A percentile compares a stretch with the other conserved stretches of the same genome.
These are phyloP conservation scores for Cynodonichthys magdalenae DNA, from an alignment of 2,797 vertebrate genomes.

Conservation along the genomic window DNA sequence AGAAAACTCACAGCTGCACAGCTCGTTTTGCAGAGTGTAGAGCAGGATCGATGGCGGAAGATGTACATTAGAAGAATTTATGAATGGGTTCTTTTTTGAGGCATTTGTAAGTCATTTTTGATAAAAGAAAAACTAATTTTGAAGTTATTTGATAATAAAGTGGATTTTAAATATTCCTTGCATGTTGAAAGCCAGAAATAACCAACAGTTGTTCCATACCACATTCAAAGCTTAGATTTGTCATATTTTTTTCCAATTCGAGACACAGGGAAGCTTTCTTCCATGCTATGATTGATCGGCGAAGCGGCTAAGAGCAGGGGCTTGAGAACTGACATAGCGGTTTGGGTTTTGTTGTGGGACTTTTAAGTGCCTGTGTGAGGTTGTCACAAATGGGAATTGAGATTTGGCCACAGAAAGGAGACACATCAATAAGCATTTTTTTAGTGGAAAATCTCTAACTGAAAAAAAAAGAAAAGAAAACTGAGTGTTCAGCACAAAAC, in stretches of 20 bases:
- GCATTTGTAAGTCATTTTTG: conserved; percentile 24
- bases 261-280: background rate
- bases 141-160: background rate
- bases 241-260: conserved; percentile 3
- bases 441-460: conserved; percentile 5
- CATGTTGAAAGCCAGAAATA: conserved; percentile 2
- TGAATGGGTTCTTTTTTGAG: background rate
- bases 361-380: conserved; percentile 22
- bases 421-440: background rate
- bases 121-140: background rate
- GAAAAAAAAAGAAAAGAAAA: background rate
- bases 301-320: background rate
- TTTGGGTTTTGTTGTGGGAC: conserved; percentile 35
- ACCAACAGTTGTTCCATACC: background rate
- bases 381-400: conserved; percentile 28
- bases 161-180: background rate
- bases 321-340: conserved; percentile 23
- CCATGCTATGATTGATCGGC: background rate
- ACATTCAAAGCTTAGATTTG: background rate
- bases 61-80: too few species aligned
- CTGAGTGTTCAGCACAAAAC: background rate
- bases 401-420: conserved; percentile 24
- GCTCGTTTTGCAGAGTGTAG: conserved; percentile 17
- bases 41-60: conserved; percentile 16
- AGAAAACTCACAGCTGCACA: conserved; percentile 30